A percentile compares a stretch with the other conserved stretches of the same genome.
phyloP scores from a whole-genome alignment of 2,113 vertebrate species.

The Oncorhynchus keta region DNA sequence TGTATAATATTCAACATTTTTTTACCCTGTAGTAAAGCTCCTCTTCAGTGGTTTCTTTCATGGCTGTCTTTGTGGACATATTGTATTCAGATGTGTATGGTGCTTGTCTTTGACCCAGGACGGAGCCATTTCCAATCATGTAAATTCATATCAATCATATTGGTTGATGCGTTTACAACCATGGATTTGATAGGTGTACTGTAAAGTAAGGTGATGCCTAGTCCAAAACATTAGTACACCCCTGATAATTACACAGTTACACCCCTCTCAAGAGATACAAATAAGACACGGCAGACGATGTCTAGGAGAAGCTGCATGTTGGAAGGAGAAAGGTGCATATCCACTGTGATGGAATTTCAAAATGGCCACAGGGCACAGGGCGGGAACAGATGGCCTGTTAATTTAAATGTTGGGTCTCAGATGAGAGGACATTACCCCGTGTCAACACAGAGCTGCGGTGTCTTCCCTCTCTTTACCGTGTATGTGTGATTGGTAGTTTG shows the following conservation, averaged over 20 bases:
- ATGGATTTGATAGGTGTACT: too few species aligned
- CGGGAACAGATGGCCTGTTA: constrained; percentile 60
- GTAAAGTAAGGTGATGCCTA: too few species aligned
- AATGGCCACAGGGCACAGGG: constrained; percentile 49
- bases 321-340: constrained; percentile 11
- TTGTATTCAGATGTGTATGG: not conserved
- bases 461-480: constrained; percentile 3
- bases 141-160: not conserved
- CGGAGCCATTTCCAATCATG: not conserved
- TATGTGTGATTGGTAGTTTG: constrained; percentile 3
- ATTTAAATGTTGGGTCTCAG: constrained; percentile 56
- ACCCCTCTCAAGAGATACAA: constrained; percentile 3
- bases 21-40: not conserved
- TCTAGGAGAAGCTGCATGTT: constrained; percentile 13
- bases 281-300: constrained; percentile 6
- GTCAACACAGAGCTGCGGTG: constrained; percentile 42
- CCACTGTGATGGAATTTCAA: constrained; percentile 36
- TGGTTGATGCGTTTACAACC: not conserved
- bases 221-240: too few species aligned
- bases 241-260: not conserved
- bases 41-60: not conserved
- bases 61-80: not conserved
- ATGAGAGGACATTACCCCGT: constrained; percentile 52
- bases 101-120: not conserved
- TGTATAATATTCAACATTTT: not conserved